These are phyloP conservation scores for Horisme vitalbata DNA, from an alignment of 2,888 invertebrate genomes.

Conservation along the genomic window DNA sequence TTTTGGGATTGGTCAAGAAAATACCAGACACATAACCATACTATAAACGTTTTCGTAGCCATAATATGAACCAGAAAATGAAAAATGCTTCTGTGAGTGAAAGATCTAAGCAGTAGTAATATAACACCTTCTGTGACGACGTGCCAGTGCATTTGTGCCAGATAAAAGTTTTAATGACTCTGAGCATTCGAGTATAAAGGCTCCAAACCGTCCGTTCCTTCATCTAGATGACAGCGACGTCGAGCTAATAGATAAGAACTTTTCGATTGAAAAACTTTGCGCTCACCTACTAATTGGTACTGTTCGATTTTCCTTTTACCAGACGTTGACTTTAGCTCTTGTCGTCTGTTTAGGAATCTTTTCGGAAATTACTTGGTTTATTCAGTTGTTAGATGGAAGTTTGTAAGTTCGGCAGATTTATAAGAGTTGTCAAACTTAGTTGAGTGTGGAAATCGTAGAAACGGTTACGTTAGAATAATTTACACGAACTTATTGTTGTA, in stretches of 20 bases:
- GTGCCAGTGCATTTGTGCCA: slow-evolving; percentile 56
- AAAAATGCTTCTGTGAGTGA: slow-evolving; percentile 12
- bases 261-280: slow-evolving; percentile 50
- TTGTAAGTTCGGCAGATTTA: too few species aligned
- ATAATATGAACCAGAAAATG: too few species aligned
- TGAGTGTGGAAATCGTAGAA: too few species aligned
- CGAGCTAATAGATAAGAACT: slow-evolving; percentile 57
- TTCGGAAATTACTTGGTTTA: slow-evolving; percentile 21
- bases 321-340: slow-evolving; percentile 30
- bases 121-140: slow-evolving; percentile 19
- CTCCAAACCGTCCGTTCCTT: slow-evolving; percentile 48
- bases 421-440: too few species aligned
- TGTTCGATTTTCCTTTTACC: slow-evolving; percentile 24
- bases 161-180: slow-evolving; percentile 69
- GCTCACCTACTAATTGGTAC: slow-evolving; percentile 34
- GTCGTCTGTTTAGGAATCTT: slow-evolving; percentile 38
- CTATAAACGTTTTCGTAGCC: too few species aligned
- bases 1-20: too few species aligned
- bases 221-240: slow-evolving; percentile 48
- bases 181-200: slow-evolving; percentile 55
- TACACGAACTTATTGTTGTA: too few species aligned
- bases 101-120: background rate
- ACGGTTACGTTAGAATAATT: too few species aligned
- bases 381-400: too few species aligned
- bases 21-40: too few species aligned